Evolutionary conservation across 2,888 invertebrate species (phyloP), one percentile per base, ranked within the genome.

Genomic region (Drosophila pseudotalamancana): DNA sequence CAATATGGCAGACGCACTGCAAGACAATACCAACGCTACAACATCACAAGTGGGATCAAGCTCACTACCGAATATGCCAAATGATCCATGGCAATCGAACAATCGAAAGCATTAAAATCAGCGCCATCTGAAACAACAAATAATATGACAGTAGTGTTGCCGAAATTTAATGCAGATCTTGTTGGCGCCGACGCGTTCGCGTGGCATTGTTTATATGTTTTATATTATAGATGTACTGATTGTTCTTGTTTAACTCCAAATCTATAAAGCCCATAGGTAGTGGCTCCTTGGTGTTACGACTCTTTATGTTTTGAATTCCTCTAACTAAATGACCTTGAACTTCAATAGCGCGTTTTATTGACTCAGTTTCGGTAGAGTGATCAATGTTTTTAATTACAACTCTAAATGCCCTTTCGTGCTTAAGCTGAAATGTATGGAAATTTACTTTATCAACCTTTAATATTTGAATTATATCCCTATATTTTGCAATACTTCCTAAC

Each of bases 351-450:
- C 4, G 2, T 5, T 31, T 31, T 27, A 45, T 45, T 6, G 18
- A 3, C 19, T 29, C 19, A 45, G 31, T 31, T 5, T 14, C 27
- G n/a, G 43, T 45, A 18, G 43, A 19, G 18, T 16, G 9, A 31
- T 31, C 31, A 29, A 45, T 18, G 16, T 45, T 45, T 31, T 45
- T 45, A 16, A n/a, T 18, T 5, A 45, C 31, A 4, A 31, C 43
- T 27, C 42, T 42, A 8, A 45, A 31, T 2, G 43, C 18, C 19
- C 29, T n/a, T 16, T 43, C 29, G 9, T 43, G 29, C 11, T 43
- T 43, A 5, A 29, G 21, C 19, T 62, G 62, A 27, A 48, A 55
- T n/a, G 62, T 49, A 42, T 62, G 55, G 37, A 32, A 62, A 18
- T 4, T 37, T 2, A 49, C 14, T 12, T 57, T 42, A 34, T 59